Evolutionary conservation across 2,888 invertebrate species (phyloP).

Genomic region (Protonemura montana): DNA sequence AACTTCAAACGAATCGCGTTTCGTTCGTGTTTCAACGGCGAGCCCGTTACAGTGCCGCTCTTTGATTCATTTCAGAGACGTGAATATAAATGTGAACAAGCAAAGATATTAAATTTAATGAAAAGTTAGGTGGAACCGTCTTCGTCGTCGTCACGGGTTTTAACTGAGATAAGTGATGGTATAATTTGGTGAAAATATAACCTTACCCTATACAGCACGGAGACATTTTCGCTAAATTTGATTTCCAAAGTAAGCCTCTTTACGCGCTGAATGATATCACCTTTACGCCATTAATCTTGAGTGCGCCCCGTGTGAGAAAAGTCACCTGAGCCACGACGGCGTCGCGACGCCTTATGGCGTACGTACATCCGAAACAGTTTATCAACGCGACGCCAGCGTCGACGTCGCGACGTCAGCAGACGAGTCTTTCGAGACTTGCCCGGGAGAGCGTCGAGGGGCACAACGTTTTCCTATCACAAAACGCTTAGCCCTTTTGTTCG

Average conservation of each 20-base stretch:
- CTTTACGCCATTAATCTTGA: background rate
- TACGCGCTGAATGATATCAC: background rate
- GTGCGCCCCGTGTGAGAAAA: background rate
- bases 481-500: constrained; percentile 17
- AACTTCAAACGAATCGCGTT: background rate
- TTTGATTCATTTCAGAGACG: background rate
- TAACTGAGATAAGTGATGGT: background rate
- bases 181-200: background rate
- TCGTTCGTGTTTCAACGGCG: background rate
- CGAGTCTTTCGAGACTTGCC: background rate
- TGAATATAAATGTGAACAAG: constrained; percentile 4
- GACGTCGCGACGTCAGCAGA: background rate
- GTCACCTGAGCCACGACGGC: background rate
- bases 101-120: constrained; percentile 12
- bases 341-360: background rate
- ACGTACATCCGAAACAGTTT: background rate
- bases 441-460: background rate
- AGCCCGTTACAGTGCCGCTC: background rate
- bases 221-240: background rate
- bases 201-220: background rate
- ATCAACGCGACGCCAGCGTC: background rate
- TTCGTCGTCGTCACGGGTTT: background rate
- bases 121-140: background rate
- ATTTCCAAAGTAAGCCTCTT: background rate
- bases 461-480: background rate